Evolutionary conservation across 2,888 invertebrate genomes (phyloP), one percentile per base, ranked within the genome.

Genomic region (Dugesia japonica): DNA sequence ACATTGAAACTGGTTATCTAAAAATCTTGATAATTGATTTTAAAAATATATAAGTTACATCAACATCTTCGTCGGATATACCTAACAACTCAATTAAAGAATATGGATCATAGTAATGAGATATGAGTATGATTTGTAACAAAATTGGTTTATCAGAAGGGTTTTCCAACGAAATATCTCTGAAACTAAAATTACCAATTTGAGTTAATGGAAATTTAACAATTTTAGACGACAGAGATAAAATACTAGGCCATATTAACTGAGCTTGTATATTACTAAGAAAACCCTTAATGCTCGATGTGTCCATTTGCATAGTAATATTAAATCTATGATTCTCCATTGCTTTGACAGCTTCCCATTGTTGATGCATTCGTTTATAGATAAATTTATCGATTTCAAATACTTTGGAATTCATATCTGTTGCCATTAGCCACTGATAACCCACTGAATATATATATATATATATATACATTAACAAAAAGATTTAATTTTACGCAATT

Each of bases 251-350:
- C 90, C 90, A 90, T 76, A 87, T 87, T 80, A 89, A 87, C 81
- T 88, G 88, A 71, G 89, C 89, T 80, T 88, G 87, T 1, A 89
- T 88, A 78, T 88, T 85, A 79, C 89, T 88, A 81, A 88, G 86
- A 82, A 89, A 88, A 78, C 89, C 88, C 77, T 85, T 85, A 72
- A 87, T 86, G 85, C 90, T 89, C 73, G 88, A 88, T 1, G 92
- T 92, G 84, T 91, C 90, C 81, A 92, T 82, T 79, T 88, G 87
- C 82, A 91, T 87, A 26, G 90, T 89, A 74, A 90, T 85, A 84
- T 91, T 91, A 81, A 88, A 87, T 85, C 82, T 77, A 78, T 83
- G 79, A 28, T 80, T 79, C 26, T 81, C 81, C 17, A 79, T 76
- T 28, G 80, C 79, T 42, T 81, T 80, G n/a, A 85, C 76, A 20